Conservation (phyloP, 2,888 invertebrate genomes). For the Gymnosoma rotundatum region DNA sequence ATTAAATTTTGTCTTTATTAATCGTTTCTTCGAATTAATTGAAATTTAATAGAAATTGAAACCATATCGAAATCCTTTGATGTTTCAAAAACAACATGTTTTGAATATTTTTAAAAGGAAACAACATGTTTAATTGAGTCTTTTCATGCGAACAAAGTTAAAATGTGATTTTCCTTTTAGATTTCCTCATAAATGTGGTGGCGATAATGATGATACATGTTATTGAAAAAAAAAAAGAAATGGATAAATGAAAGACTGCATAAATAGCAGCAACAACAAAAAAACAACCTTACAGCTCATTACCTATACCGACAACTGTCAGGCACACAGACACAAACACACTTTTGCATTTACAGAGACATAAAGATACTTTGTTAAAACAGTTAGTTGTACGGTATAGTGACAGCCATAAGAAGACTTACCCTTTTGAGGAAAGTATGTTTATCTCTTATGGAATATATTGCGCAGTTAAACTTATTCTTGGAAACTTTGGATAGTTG, state of each 20-base stretch:
- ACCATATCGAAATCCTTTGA: constrained; percentile 68
- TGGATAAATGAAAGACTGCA: constrained; percentile 33
- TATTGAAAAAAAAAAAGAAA: constrained; percentile 69
- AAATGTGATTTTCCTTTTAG: constrained; percentile 60
- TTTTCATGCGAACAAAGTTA: constrained; percentile 61
- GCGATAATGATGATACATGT: constrained; percentile 64
- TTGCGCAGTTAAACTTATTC: too few relatives aligned
- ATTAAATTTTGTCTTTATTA: constrained; percentile 33
- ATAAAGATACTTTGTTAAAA: constrained; percentile 4
- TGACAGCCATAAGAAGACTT: not conserved
- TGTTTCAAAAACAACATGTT: constrained; percentile 48
- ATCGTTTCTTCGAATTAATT: constrained; percentile 62
- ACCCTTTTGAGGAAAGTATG: not conserved
- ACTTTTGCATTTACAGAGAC: not conserved
- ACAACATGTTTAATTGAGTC: constrained; percentile 59
- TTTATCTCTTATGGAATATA: too few relatives aligned
- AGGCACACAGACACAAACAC: constrained; percentile 18
- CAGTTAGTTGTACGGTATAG: not conserved
- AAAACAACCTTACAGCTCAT: constrained; percentile 76
- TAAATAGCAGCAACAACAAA: constrained; percentile 54
- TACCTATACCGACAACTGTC: constrained; percentile 65
- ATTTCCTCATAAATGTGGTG: constrained; percentile 20
- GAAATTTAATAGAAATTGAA: constrained; percentile 63
- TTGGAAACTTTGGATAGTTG: too few relatives aligned
- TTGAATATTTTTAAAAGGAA: not conserved